Evolutionary conservation across 2,113 vertebrate species (phyloP).

Genomic region (Upupa epops): DNA sequence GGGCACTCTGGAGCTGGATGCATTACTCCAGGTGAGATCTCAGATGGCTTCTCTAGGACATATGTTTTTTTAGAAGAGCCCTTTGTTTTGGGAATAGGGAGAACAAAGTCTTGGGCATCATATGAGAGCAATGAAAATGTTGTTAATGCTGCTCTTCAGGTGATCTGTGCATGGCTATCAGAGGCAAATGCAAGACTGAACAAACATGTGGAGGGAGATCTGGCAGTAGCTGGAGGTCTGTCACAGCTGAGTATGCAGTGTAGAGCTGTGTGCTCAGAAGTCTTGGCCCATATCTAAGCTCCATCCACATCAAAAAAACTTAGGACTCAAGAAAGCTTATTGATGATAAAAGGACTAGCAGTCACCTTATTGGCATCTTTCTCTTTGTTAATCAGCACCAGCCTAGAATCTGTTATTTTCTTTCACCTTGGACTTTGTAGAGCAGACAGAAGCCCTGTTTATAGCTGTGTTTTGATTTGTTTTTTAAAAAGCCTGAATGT

Average conservation of each 20-base stretch:
- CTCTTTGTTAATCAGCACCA: not conserved
- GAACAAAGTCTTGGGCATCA: not conserved
- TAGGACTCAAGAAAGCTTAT: not conserved
- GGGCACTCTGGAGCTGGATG: no score
- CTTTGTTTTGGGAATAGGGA: not conserved
- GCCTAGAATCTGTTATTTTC: not conserved
- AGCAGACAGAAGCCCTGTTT: not conserved
- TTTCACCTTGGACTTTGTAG: not conserved
- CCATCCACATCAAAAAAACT: not conserved
- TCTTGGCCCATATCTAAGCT: not conserved
- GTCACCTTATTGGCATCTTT: not conserved
- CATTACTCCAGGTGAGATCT: no score
- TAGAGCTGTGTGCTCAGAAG: not conserved
- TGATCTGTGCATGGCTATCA: not conserved
- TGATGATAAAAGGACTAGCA: not conserved
- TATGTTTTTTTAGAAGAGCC: not conserved
- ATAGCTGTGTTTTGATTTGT: not conserved
- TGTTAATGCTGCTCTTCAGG: slow-evolving; percentile 36
- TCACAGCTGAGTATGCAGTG: no score
- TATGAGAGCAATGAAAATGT: not conserved
- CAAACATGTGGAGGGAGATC: no score
- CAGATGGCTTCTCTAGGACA: not conserved
- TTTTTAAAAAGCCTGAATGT: not conserved
- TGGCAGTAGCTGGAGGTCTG: no score
- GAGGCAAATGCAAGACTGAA: not conserved